These are phyloP conservation scores for Misgurnus mizolepis DNA, from an alignment of 2,113 vertebrate species.

Conservation along the genomic window DNA sequence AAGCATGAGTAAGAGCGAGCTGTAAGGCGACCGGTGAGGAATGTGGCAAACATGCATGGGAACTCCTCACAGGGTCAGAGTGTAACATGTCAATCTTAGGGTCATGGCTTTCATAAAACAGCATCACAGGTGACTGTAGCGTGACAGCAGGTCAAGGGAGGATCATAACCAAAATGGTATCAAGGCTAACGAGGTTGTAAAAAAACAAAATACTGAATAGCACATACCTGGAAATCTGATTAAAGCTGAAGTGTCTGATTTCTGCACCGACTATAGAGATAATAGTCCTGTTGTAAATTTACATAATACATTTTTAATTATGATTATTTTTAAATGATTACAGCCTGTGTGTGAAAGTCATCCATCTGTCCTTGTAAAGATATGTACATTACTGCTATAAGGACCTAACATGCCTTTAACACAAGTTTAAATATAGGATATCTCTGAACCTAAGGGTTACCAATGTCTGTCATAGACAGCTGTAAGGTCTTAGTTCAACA, in stretches of 20 bases:
- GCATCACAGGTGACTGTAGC: constrained; percentile 11
- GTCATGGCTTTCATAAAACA: neutral
- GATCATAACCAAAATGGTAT: constrained; percentile 2
- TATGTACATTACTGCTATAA: neutral
- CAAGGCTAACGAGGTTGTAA: constrained; percentile 3
- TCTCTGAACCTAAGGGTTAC: neutral
- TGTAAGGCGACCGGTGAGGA: constrained; percentile 17
- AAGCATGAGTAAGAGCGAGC: neutral
- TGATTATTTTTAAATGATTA: too few relatives aligned
- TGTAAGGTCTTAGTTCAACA: neutral
- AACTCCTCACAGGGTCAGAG: constrained; percentile 4
- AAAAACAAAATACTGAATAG: neutral
- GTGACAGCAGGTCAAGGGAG: neutral
- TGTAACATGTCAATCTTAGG: constrained; percentile 4
- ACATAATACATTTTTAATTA: too few relatives aligned
- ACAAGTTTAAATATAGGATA: constrained; percentile 8
- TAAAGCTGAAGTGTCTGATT: neutral
- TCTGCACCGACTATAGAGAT: neutral
- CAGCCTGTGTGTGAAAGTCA: too few relatives aligned
- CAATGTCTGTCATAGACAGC: neutral
- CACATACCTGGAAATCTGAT: neutral
- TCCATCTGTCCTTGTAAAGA: neutral
- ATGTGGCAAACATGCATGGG: constrained; percentile 17
- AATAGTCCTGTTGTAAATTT: too few relatives aligned
- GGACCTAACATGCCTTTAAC: neutral